Evolutionary conservation across 1,140 invertebrate species (phyloP).

Genomic region (Platorchestia sp.): DNA sequence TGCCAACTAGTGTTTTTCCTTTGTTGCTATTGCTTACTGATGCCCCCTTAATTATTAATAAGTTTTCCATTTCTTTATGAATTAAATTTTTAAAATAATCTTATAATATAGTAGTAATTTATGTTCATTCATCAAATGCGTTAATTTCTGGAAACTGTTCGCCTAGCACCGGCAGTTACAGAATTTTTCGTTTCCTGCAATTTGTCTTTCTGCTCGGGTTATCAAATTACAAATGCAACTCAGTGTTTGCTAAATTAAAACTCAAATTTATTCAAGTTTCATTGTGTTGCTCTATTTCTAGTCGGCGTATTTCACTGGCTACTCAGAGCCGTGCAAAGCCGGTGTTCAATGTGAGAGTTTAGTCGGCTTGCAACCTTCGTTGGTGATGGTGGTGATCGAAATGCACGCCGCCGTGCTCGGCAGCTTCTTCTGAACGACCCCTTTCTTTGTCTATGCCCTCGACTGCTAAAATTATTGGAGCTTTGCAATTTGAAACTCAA

Average conservation of each 20-base stretch:
- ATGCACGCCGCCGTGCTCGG: neutral
- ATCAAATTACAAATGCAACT: neutral
- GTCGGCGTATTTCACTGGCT: neutral
- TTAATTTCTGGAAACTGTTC: neutral
- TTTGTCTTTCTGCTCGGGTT: neutral
- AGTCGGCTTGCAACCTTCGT: slow-evolving; percentile 38
- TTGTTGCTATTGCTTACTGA: slow-evolving; percentile 11
- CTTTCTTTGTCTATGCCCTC: slow-evolving; percentile 42
- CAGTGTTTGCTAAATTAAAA: neutral
- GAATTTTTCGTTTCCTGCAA: neutral
- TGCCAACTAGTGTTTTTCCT: slow-evolving; percentile 12
- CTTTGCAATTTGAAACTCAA: neutral
- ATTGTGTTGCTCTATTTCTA: neutral
- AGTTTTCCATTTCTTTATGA: neutral
- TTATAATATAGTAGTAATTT: neutral
- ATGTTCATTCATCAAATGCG: neutral
- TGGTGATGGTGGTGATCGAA: slow-evolving; percentile 31
- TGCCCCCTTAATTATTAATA: neutral
- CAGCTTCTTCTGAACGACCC: slow-evolving; percentile 16
- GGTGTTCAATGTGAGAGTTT: slow-evolving; percentile 40
- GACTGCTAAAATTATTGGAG: neutral
- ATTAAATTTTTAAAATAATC: neutral
- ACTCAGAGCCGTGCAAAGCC: slow-evolving; percentile 34
- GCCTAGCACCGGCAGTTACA: neutral
- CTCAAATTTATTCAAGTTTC: neutral